A percentile compares a stretch with the other conserved stretches of the same genome.
Evolutionary conservation across 2,797 vertebrate species (phyloP).

Genomic region (Thamnophis elegans): DNA sequence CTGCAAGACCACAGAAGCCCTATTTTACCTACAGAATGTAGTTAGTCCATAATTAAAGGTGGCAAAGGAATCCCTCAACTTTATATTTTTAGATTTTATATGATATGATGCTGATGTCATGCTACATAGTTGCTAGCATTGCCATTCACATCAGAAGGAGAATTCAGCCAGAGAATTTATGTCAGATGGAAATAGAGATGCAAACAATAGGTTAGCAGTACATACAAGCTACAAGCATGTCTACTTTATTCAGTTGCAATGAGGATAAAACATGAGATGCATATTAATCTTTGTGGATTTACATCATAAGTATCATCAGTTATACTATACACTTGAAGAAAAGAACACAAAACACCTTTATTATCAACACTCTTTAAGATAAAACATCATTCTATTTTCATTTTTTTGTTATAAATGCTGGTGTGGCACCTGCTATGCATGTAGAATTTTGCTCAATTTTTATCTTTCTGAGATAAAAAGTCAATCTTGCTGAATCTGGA

Average conservation of each 20-base stretch:
- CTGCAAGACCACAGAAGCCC: background rate
- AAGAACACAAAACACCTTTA: background rate
- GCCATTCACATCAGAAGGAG: background rate
- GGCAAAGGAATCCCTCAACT: background rate
- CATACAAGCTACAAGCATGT: background rate
- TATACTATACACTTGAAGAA: background rate
- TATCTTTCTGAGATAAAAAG: background rate
- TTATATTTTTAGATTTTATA: background rate
- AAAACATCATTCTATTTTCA: background rate
- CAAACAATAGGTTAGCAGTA: background rate
- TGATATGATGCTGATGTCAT: background rate
- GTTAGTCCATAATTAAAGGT: background rate
- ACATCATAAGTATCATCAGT: background rate
- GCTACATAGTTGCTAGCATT: background rate
- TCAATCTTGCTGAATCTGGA: background rate
- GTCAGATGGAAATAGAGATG: background rate
- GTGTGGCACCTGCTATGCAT: background rate
- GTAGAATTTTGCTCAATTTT: background rate
- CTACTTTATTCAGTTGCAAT: background rate
- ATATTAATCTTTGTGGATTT: background rate
- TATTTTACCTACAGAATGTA: background rate
- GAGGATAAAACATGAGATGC: background rate
- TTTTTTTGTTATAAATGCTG: background rate
- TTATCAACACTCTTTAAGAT: background rate
- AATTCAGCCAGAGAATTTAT: background rate